A percentile compares a stretch with the other conserved stretches of the same genome.
Evolutionary conservation across 2,888 invertebrate genomes (phyloP).

Genomic region (Epinotia brunnichana): DNA sequence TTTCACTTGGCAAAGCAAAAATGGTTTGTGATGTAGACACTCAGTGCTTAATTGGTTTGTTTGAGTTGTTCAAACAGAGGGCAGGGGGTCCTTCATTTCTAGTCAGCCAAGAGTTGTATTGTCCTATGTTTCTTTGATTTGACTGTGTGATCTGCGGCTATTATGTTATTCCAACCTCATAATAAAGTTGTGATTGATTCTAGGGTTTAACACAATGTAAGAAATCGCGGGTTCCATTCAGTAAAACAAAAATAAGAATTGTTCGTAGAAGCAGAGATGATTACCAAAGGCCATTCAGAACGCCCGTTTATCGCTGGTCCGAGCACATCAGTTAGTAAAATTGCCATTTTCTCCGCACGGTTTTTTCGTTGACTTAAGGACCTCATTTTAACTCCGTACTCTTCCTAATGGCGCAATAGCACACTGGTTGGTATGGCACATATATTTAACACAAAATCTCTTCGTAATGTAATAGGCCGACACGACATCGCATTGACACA

Average conservation of each 20-base stretch:
- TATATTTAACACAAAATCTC: neutral
- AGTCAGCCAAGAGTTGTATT: neutral
- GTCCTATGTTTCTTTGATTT: neutral
- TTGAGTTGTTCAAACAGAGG: neutral
- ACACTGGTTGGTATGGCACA: neutral
- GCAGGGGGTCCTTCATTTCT: neutral
- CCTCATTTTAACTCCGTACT: neutral
- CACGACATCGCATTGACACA: neutral
- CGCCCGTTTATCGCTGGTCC: no score
- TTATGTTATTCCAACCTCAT: no score
- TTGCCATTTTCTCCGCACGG: no score
- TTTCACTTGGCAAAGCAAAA: neutral
- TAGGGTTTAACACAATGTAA: no score
- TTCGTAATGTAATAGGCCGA: neutral
- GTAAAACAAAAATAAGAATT: no score
- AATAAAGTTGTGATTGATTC: no score
- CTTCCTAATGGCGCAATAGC: neutral
- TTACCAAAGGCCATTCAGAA: no score
- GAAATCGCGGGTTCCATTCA: no score
- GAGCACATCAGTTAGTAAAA: no score
- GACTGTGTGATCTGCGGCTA: neutral
- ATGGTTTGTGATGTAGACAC: neutral
- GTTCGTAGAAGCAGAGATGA: no score
- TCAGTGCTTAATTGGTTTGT: conserved; percentile 9
- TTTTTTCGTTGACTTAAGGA: neutral